These are phyloP conservation scores for Chymomyza caudatula DNA, from an alignment of 2,888 invertebrate genomes.

Conservation along the genomic window DNA sequence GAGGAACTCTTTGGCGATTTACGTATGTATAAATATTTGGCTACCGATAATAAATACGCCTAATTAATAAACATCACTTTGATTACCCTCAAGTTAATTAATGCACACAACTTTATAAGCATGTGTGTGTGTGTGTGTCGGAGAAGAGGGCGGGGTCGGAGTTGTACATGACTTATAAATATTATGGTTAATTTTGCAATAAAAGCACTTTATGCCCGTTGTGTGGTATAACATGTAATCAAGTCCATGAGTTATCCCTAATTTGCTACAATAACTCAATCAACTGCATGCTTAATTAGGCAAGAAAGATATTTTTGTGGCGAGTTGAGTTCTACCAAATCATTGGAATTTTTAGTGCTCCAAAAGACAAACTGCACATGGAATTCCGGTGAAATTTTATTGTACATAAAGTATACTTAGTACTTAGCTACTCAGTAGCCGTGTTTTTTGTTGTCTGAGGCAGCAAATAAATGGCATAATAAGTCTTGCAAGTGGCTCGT, in stretches of 20 bases:
- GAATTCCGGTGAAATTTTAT: background rate
- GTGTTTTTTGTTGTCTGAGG: background rate
- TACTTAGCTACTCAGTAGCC: background rate
- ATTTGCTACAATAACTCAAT: conserved; percentile 64
- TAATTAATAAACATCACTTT: conserved; percentile 32
- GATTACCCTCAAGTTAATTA: conserved; percentile 27
- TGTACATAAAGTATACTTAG: background rate
- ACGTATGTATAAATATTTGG: conserved; percentile 46
- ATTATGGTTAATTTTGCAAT: background rate
- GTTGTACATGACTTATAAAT: background rate
- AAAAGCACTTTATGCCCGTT: background rate
- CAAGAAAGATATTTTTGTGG: background rate
- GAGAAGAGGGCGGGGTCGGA: background rate
- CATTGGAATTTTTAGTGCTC: background rate
- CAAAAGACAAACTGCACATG: background rate
- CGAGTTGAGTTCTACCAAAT: background rate
- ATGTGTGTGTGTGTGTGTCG: conserved; percentile 18
- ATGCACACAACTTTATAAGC: conserved; percentile 23
- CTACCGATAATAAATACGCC: conserved; percentile 16
- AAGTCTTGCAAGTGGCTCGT: background rate
- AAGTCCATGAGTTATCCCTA: conserved; percentile 34
- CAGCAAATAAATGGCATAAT: background rate
- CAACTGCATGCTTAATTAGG: conserved; percentile 57
- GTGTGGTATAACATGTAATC: conserved; percentile 3
- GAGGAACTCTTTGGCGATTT: conserved; percentile 50